phyloP scores from a whole-genome alignment of 1,140 invertebrate genomes.

The Maniola jurtina region DNA sequence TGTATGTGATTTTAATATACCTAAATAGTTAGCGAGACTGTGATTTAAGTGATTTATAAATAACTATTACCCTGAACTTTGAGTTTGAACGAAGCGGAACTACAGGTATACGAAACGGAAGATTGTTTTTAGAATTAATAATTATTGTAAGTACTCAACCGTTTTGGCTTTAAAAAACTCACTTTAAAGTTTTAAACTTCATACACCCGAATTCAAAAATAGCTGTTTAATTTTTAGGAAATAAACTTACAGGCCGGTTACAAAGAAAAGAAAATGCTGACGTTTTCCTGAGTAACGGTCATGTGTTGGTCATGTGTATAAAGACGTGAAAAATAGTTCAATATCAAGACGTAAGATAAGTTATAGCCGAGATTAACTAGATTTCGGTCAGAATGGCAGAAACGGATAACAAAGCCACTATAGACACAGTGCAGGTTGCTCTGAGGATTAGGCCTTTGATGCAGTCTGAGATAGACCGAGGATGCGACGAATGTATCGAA shows the following conservation, averaged over 20 bases:
- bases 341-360: not conserved
- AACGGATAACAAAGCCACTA: conserved; percentile 53
- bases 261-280: conserved; percentile 28
- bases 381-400: conserved; percentile 51
- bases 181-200: too few species aligned
- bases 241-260: not conserved
- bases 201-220: not conserved
- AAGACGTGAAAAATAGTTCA: conserved; percentile 15
- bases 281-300: conserved; percentile 24
- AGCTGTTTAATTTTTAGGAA: not conserved
- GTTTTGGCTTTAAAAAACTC: too few species aligned
- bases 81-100: too few species aligned
- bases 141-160: too few species aligned
- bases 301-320: conserved; percentile 31
- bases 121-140: too few species aligned
- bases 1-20: not conserved
- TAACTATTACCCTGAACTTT: too few species aligned
- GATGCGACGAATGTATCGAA: conserved; percentile 84
- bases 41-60: too few species aligned
- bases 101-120: too few species aligned
- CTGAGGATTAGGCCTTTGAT: conserved; percentile 90
- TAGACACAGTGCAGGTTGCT: conserved; percentile 85
- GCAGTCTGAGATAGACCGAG: conserved; percentile 83
- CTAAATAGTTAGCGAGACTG: too few species aligned
- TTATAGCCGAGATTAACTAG: conserved; percentile 14